These are phyloP conservation scores for Osmerus eperlanus DNA, from an alignment of 2,113 vertebrate genomes.

Conservation along the genomic window DNA sequence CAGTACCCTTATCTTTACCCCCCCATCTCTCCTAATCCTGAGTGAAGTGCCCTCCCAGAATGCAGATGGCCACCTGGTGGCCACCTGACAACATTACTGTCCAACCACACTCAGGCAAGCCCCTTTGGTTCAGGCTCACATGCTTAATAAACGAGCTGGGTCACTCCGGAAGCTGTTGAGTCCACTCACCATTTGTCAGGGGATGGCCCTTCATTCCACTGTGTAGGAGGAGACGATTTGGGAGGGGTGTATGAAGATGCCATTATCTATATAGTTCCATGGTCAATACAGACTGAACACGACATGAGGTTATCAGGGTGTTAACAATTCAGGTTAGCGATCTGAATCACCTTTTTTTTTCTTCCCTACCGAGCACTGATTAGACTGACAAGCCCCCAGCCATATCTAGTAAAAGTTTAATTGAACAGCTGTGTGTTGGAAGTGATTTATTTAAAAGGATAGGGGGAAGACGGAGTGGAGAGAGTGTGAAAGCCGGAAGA, in stretches of 20 bases:
- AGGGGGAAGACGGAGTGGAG: slow-evolving; percentile 19
- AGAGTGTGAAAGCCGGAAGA: not conserved
- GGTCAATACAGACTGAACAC: slow-evolving; percentile 10
- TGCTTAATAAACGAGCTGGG: not conserved
- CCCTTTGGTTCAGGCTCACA: not conserved
- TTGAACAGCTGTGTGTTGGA: slow-evolving; percentile 41
- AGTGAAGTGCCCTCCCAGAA: not conserved
- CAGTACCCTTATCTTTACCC: too few relatives aligned
- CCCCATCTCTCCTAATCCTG: not conserved
- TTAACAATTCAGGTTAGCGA: not conserved
- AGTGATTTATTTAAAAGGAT: slow-evolving; percentile 43
- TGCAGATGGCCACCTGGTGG: slow-evolving; percentile 22
- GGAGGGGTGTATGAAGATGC: slow-evolving; percentile 13
- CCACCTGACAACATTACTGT: not conserved
- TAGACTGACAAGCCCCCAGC: slow-evolving; percentile 18
- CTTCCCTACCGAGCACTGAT: slow-evolving; percentile 2
- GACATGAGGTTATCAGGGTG: not conserved
- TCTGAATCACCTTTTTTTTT: slow-evolving; percentile 2
- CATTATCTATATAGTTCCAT: slow-evolving; percentile 16
- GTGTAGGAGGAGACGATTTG: too few relatives aligned
- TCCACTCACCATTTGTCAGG: slow-evolving; percentile 16
- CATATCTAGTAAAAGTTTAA: slow-evolving; percentile 31
- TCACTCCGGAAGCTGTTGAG: not conserved
- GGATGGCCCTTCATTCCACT: slow-evolving; percentile 13
- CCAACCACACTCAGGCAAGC: not conserved